phyloP scores from a whole-genome alignment of 2,113 vertebrate genomes.

The Rostratula benghalensis region DNA sequence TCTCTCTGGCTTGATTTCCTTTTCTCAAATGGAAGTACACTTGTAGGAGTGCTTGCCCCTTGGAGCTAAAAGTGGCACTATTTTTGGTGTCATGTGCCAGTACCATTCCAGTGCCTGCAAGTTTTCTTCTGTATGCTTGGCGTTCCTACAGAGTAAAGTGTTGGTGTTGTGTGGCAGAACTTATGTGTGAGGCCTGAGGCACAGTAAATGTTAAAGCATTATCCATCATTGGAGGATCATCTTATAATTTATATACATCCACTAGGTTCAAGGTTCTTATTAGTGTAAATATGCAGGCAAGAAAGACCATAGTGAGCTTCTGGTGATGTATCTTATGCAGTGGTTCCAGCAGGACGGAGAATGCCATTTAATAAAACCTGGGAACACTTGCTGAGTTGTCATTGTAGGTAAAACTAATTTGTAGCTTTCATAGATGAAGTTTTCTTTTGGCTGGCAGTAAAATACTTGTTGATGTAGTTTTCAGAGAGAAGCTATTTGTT shows the following conservation, averaged over 20 bases:
- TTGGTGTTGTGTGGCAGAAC: background rate
- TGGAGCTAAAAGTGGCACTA: background rate
- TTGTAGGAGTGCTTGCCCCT: background rate
- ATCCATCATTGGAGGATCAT: background rate
- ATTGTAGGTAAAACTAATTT: background rate
- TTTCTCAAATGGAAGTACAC: background rate
- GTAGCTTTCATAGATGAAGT: background rate
- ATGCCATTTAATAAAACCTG: background rate
- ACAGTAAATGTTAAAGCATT: accelerated
- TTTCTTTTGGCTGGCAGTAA: background rate
- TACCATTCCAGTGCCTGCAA: background rate
- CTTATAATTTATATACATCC: background rate
- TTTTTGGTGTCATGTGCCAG: background rate
- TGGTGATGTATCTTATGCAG: background rate
- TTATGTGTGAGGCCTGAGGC: background rate
- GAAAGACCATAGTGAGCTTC: background rate
- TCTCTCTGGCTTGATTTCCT: background rate
- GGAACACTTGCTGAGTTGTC: background rate
- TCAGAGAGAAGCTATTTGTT: background rate
- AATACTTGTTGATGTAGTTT: background rate
- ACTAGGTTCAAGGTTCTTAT: background rate
- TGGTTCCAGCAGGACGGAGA: background rate
- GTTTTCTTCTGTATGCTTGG: background rate
- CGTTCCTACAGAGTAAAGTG: background rate
- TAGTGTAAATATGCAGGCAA: background rate